Evolutionary conservation across 2,797 vertebrate species (phyloP).

Genomic region (Anabacerthia variegaticeps): DNA sequence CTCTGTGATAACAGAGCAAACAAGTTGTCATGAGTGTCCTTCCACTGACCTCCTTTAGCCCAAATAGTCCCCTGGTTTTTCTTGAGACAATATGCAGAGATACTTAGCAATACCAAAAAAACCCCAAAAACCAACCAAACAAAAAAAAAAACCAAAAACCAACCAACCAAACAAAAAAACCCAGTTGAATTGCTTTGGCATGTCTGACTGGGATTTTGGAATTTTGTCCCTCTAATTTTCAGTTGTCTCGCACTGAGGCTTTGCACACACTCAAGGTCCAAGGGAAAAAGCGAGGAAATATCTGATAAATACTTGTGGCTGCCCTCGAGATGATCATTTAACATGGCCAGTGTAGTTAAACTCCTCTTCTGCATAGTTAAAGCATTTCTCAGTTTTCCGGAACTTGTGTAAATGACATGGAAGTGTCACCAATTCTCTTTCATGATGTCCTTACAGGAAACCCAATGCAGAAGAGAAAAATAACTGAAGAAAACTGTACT

Average conservation of each 20-base stretch:
- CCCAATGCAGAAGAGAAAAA: not conserved
- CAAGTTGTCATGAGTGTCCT: not conserved
- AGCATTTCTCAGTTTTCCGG: not conserved
- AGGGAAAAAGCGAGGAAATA: not conserved
- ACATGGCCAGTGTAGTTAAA: not conserved
- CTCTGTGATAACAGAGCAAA: not conserved
- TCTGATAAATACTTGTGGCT: not conserved
- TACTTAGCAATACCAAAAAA: not conserved
- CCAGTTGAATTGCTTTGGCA: not conserved
- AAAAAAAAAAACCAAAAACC: not conserved
- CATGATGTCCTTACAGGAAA: not conserved
- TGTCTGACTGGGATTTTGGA: not conserved
- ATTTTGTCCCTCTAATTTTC: not conserved
- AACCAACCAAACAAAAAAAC: too few relatives aligned
- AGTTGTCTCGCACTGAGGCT: not conserved
- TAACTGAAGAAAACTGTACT: not conserved
- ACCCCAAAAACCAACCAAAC: too few relatives aligned
- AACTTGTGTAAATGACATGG: not conserved
- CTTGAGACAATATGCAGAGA: not conserved
- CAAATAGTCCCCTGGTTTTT: not conserved
- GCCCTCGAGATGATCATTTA: not conserved
- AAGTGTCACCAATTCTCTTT: not conserved
- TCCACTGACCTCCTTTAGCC: not conserved
- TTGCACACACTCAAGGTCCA: not conserved
- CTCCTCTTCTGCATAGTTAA: not conserved